Evolutionary conservation across 2,797 vertebrate species (phyloP).

Genomic region (Geotrypetes seraphini): DNA sequence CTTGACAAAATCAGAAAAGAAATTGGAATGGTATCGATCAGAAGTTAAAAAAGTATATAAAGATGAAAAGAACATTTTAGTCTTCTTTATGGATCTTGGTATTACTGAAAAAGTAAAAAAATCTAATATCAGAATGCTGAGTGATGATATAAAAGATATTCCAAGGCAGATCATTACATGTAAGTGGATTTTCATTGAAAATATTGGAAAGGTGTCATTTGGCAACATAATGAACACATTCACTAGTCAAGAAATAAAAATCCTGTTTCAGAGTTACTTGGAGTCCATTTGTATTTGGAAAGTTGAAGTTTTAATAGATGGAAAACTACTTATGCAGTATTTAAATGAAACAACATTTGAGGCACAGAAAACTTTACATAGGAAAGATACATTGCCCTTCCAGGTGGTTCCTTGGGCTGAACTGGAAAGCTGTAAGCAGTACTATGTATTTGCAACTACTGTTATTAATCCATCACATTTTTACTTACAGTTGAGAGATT

Average conservation of each 20-base stretch:
- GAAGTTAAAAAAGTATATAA: conserved; percentile 36
- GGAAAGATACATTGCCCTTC: too few species aligned
- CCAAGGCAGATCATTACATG: conserved; percentile 55
- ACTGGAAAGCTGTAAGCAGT: conserved; percentile 38
- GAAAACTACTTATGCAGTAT: conserved; percentile 26
- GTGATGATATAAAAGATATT: conserved; percentile 23
- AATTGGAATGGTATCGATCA: conserved; percentile 48
- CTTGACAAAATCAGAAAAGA: conserved; percentile 42
- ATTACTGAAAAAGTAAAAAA: conserved; percentile 35
- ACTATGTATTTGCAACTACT: conserved; percentile 51
- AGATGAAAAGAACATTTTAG: conserved; percentile 28
- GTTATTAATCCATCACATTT: conserved; percentile 67
- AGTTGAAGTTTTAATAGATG: conserved; percentile 52
- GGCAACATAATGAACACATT: conserved; percentile 23
- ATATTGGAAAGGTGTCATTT: conserved; percentile 12
- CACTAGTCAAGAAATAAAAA: conserved; percentile 34
- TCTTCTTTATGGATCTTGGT: conserved; percentile 60
- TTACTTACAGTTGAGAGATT: conserved; percentile 57
- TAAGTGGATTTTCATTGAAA: conserved; percentile 40
- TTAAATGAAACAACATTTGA: conserved; percentile 2
- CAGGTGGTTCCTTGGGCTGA: conserved; percentile 30
- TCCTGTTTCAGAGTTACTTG: conserved; percentile 50
- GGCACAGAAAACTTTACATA: too few species aligned
- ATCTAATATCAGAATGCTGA: conserved; percentile 27
- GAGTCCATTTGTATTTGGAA: conserved; percentile 46